Percentiles rank a stretch among this genome's conserved stretches.
Conservation (phyloP, 2,888 invertebrate genomes). For the Microplitis manilae region DNA sequence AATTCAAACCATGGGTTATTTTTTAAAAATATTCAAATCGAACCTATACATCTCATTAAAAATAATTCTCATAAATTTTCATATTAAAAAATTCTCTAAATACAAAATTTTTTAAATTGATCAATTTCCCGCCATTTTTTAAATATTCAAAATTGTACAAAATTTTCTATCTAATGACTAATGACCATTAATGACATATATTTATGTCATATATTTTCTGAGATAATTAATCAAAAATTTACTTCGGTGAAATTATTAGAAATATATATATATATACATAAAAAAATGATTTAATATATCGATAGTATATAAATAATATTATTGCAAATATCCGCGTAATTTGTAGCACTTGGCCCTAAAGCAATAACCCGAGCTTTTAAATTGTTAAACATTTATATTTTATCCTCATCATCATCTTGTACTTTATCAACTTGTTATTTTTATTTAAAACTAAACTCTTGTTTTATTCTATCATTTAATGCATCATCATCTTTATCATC, state of each 20-base stretch:
- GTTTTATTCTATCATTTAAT: conserved; percentile 42
- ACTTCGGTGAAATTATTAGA: neutral
- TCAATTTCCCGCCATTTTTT: too few species aligned
- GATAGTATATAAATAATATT: conserved; percentile 41
- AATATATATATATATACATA: neutral
- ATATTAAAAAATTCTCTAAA: too few species aligned
- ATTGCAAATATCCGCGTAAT: conserved; percentile 41
- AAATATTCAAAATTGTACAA: too few species aligned
- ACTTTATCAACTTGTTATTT: neutral
- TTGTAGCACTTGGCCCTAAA: conserved; percentile 43
- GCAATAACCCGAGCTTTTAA: conserved; percentile 18
- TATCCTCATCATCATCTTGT: neutral
- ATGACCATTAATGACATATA: too few species aligned
- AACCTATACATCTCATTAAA: too few species aligned
- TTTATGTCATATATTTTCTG: too few species aligned
- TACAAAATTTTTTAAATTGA: too few species aligned
- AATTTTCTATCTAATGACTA: too few species aligned
- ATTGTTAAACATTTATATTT: conserved; percentile 21
- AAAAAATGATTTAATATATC: conserved; percentile 22
- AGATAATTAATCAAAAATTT: too few species aligned
- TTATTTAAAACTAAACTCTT: conserved; percentile 4
- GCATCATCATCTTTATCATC: conserved; percentile 26
- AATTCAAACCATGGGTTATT: neutral
- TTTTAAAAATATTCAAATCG: neutral
- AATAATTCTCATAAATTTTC: too few species aligned